Conservation (phyloP, 1,140 invertebrate species). For the Zaprionus ornatus region DNA sequence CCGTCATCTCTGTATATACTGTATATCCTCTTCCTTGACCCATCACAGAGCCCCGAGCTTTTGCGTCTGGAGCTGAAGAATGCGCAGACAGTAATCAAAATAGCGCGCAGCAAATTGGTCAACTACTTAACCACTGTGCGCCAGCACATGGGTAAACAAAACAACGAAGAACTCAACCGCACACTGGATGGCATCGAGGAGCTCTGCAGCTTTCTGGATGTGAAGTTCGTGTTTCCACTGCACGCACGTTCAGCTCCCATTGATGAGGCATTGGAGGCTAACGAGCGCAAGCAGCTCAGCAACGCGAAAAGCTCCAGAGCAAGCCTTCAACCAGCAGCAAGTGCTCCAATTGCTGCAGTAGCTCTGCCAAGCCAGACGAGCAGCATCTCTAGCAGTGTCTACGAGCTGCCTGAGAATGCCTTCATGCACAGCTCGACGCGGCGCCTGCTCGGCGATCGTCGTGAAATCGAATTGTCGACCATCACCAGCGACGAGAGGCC, state of each 20-base stretch:
- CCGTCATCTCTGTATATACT: neutral
- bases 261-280: slow-evolving; percentile 79
- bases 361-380: neutral
- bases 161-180: slow-evolving; percentile 70
- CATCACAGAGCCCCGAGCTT: slow-evolving; percentile 79
- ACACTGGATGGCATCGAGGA: slow-evolving; percentile 84
- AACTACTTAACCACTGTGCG: slow-evolving; percentile 80
- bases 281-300: slow-evolving; percentile 69
- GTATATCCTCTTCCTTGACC: neutral
- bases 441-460: slow-evolving; percentile 60
- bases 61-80: slow-evolving; percentile 83
- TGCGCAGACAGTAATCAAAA: slow-evolving; percentile 82
- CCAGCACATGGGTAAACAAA: slow-evolving; percentile 65
- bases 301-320: neutral
- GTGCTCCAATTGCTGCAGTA: neutral
- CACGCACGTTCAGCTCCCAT: slow-evolving; percentile 63
- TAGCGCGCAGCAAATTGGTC: slow-evolving; percentile 80
- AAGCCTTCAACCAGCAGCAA: neutral
- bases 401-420: slow-evolving; percentile 73
- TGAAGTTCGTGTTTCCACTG: slow-evolving; percentile 70
- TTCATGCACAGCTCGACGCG: slow-evolving; percentile 70
- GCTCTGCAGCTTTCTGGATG: slow-evolving; percentile 76
- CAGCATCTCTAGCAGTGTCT: slow-evolving; percentile 18
- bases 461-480: slow-evolving; percentile 74
- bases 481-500: slow-evolving; percentile 72